Evolutionary conservation across 2,113 vertebrate species (phyloP).

Genomic region (Aspiorhynchus laticeps): DNA sequence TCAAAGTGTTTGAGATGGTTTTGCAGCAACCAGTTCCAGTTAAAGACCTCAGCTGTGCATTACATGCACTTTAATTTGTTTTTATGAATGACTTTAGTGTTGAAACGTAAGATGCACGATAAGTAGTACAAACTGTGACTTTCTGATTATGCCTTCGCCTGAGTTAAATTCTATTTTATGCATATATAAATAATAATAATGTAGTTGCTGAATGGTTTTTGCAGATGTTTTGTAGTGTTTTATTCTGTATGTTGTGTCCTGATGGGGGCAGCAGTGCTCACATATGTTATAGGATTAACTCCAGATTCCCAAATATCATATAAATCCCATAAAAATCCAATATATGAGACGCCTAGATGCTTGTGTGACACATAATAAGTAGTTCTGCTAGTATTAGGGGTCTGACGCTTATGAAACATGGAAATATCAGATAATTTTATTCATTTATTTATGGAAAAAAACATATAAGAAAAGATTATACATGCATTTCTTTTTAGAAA

Average conservation of each 20-base stretch:
- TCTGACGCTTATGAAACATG: neutral
- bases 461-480: too few relatives aligned
- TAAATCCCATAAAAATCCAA: neutral
- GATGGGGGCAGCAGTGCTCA: conserved; percentile 62
- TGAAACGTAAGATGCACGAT: neutral
- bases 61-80: conserved; percentile 7
- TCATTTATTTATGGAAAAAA: neutral
- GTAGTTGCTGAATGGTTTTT: neutral
- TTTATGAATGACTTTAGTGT: conserved; percentile 41
- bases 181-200: too few relatives aligned
- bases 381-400: neutral
- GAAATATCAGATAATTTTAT: neutral
- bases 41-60: neutral
- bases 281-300: neutral
- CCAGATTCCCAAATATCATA: conserved; percentile 9
- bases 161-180: neutral
- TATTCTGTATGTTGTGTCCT: conserved; percentile 41
- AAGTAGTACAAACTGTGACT: too few relatives aligned
- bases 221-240: neutral
- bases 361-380: neutral
- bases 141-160: neutral
- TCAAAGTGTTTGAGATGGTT: neutral
- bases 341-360: neutral
- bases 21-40: neutral
- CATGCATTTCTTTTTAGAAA: too few relatives aligned